Conservation (phyloP, 30 jellyfish, hydroid and myxozoan species). For the Aurelia aurita region DNA sequence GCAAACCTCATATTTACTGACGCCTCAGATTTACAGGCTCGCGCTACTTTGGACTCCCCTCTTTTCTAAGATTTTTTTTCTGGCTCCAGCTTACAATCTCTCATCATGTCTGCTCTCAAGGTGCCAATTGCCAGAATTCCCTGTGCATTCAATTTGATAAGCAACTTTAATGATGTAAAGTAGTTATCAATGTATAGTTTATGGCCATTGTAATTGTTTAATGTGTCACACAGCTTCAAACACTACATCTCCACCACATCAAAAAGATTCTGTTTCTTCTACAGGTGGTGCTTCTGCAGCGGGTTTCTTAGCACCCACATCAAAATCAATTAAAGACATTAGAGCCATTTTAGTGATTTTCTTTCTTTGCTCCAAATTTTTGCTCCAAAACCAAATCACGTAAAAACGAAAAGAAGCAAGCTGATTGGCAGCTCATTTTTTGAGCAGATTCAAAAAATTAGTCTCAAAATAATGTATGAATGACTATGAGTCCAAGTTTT, state of each 20-base stretch:
- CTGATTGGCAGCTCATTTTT: too few relatives aligned
- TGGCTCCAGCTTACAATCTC: conserved; percentile 13
- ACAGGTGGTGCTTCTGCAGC: conserved; percentile 9
- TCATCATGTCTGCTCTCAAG: conserved; percentile 42
- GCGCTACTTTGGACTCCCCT: too few relatives aligned
- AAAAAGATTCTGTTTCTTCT: conserved; percentile 16
- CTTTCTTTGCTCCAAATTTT: too few relatives aligned
- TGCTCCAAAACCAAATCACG: too few relatives aligned
- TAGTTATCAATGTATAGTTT: conserved; percentile 58
- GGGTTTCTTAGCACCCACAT: conserved; percentile 31
- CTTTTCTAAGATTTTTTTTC: conserved; percentile 32
- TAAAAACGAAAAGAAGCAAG: too few relatives aligned
- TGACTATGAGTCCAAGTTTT: too few relatives aligned
- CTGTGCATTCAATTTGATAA: conserved; percentile 20
- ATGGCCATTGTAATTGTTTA: conserved; percentile 12
- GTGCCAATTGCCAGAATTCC: conserved; percentile 48
- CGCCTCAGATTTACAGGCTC: too few relatives aligned
- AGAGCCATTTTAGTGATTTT: too few relatives aligned
- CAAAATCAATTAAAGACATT: too few relatives aligned
- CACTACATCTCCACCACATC: conserved; percentile 59
- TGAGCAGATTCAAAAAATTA: too few relatives aligned
- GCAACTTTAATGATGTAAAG: conserved; percentile 35
- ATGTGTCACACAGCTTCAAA: conserved; percentile 41
- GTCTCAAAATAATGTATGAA: too few relatives aligned
- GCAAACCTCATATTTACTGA: too few relatives aligned